A percentile compares a stretch with the other conserved stretches of the same genome.
These are phyloP conservation scores for Orthosia gracilis DNA, from an alignment of 2,888 invertebrate species.

Conservation along the genomic window DNA sequence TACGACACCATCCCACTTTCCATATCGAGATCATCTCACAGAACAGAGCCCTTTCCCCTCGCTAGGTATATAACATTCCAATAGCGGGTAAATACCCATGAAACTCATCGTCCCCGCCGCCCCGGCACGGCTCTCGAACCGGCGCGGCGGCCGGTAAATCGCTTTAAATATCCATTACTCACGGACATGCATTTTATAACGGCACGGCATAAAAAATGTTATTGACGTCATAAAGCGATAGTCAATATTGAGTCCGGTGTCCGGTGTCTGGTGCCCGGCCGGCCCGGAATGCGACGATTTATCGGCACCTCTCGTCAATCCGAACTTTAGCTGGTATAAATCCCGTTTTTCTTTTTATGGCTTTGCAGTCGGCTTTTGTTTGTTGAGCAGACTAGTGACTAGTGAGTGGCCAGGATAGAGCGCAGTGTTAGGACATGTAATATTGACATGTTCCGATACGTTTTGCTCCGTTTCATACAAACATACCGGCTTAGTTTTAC, in stretches of 20 bases:
- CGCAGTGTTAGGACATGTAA: background rate
- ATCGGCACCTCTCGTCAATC: conserved; percentile 58
- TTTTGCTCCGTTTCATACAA: conserved; percentile 26
- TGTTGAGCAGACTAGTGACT: conserved; percentile 9
- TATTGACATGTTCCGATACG: conserved; percentile 10
- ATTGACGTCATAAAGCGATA: conserved; percentile 75
- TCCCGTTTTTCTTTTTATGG: conserved; percentile 46
- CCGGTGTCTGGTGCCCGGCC: conserved; percentile 45
- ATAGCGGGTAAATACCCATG: conserved; percentile 55
- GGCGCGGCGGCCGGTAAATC: conserved; percentile 58
- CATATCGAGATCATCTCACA: conserved; percentile 54
- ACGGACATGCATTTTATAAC: conserved; percentile 78
- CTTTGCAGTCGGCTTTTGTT: conserved; percentile 35
- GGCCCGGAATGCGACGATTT: conserved; percentile 55
- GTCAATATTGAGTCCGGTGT: conserved; percentile 69
- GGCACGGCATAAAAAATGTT: conserved; percentile 74
- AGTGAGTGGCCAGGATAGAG: background rate
- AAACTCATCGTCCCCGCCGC: conserved; percentile 41
- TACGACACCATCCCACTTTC: conserved; percentile 35
- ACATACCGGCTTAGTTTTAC: background rate
- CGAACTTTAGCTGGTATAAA: conserved; percentile 52
- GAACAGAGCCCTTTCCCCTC: conserved; percentile 11
- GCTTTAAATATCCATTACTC: conserved; percentile 78
- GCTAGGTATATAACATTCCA: conserved; percentile 23
- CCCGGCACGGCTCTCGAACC: background rate